Conservation (phyloP, 2,888 invertebrate genomes). For the Pedicia rivosa region DNA sequence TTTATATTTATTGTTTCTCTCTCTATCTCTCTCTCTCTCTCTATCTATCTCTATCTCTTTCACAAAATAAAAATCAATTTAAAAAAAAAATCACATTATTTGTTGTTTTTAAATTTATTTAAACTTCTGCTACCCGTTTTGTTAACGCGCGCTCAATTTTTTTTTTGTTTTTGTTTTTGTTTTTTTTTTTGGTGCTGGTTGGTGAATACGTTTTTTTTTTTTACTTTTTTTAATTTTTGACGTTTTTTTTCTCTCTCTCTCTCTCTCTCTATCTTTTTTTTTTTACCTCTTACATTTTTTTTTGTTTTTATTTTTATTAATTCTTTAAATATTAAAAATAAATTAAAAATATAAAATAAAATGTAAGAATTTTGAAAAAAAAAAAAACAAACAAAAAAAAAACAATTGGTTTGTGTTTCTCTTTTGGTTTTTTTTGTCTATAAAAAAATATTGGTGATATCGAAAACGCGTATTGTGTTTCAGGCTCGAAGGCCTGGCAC, state of each 20-base stretch:
- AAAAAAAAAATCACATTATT: not conserved
- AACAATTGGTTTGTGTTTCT: too few species aligned
- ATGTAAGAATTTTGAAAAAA: constrained; percentile 12
- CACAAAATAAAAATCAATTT: constrained; percentile 1
- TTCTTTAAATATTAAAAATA: constrained; percentile 11
- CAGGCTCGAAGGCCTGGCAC: constrained; percentile 91
- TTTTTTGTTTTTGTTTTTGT: too few species aligned
- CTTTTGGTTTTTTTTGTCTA: too few species aligned
- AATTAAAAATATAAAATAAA: constrained; percentile 10
- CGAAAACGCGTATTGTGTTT: constrained; percentile 33
- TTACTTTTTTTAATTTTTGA: constrained; percentile 4
- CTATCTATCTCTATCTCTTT: too few species aligned
- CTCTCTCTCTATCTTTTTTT: not conserved
- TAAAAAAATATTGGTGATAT: too few species aligned
- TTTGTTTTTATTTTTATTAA: constrained; percentile 6
- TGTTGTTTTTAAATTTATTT: constrained; percentile 1
- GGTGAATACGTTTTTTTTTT: constrained; percentile 4
- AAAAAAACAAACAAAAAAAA: constrained; percentile 8
- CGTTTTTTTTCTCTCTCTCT: not conserved
- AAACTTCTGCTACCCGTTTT: constrained; percentile 2
- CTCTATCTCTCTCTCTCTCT: too few species aligned
- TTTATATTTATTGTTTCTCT: too few species aligned
- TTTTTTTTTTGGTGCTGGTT: constrained; percentile 5
- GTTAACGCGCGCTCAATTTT: constrained; percentile 3
- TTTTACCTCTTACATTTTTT: not conserved